These are phyloP conservation scores for Hydractinia symbiolongicarpus DNA, from an alignment of 30 jellyfish, hydroid and myxozoan genomes.

Conservation along the genomic window DNA sequence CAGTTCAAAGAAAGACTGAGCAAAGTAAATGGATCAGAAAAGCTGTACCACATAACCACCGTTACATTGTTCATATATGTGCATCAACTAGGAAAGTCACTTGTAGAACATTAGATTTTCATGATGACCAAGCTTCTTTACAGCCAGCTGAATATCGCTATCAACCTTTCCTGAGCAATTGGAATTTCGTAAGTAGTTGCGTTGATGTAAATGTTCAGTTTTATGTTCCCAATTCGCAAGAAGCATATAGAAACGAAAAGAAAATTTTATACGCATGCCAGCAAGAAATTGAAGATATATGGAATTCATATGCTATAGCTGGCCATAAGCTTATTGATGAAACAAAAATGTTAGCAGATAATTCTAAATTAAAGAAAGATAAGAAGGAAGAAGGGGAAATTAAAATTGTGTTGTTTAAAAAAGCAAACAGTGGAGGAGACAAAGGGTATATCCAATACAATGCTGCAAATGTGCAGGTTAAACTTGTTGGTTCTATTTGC, in stretches of 20 bases:
- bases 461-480: slow-evolving; percentile 38
- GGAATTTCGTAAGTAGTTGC: slow-evolving; percentile 60
- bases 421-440: background rate
- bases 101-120: slow-evolving; percentile 55
- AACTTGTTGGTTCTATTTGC: slow-evolving; percentile 51
- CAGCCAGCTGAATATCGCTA: slow-evolving; percentile 68
- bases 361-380: background rate
- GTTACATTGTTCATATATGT: slow-evolving; percentile 67
- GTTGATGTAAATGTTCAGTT: slow-evolving; percentile 55
- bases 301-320: slow-evolving; percentile 58
- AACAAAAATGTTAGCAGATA: slow-evolving; percentile 28
- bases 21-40: slow-evolving; percentile 36
- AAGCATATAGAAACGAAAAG: slow-evolving; percentile 48
- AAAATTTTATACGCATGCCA: slow-evolving; percentile 62
- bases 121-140: slow-evolving; percentile 42
- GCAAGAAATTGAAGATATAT: slow-evolving; percentile 54
- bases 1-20: slow-evolving; percentile 56
- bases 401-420: slow-evolving; percentile 15
- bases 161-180: slow-evolving; percentile 54
- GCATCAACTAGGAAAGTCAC: slow-evolving; percentile 68
- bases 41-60: slow-evolving; percentile 45
- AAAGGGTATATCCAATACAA: background rate
- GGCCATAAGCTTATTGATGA: slow-evolving; percentile 37
- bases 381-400: background rate
- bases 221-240: slow-evolving; percentile 64